Base-by-base conservation (phyloP, 2,888 invertebrate species). In the Pseudanteris insignis region DNA sequence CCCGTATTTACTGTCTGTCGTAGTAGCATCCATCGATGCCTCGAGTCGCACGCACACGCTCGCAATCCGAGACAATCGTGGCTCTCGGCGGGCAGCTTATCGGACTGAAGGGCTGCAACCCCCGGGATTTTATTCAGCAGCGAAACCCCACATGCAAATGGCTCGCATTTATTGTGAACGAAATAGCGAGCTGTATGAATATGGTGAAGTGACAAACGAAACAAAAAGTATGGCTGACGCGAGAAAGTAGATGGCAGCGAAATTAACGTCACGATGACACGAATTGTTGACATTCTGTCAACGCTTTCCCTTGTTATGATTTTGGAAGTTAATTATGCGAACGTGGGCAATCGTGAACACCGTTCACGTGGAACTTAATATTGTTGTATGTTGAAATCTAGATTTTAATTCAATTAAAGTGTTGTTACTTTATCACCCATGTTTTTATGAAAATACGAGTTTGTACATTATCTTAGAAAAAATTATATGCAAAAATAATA, bases 31-130 rank as follows among this genome's bases (percentile, higher is more conserved):
- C 71, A 70, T 73, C 67, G 71, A 67, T 58, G 66, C 63, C 50
- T n/a, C n/a, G n/a, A 60, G 55, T 53, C 48, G 14, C 46, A 13
- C 51, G 40, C 15, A 46, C 61, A 65, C 60, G 54, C 67, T 60
- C 64, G 74, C 71, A 71, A 75, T 73, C 74, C 73, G 72, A 75
- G 74, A 77, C 72, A 76, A 75, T 76, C 71, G 72, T 65, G 69
- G 64, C 70, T 72, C 73, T 76, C 74, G 66, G 62, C 69, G 73
- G 75, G 69, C 70, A 71, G 76, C 74, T 77, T 75, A 77, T 76
- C 74, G 57, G 37, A 55, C 44, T 28, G 36, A 28, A 51, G 60
- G 58, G 64, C 55, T 50, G 47, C 58, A 32, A 63, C 60, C 63
- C 62, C 47, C 59, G 62, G 68, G 68, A 67, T 71, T 73, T 71